Base-by-base conservation (phyloP, 2,113 vertebrate genomes). In the Erythrocercus mccallii region DNA sequence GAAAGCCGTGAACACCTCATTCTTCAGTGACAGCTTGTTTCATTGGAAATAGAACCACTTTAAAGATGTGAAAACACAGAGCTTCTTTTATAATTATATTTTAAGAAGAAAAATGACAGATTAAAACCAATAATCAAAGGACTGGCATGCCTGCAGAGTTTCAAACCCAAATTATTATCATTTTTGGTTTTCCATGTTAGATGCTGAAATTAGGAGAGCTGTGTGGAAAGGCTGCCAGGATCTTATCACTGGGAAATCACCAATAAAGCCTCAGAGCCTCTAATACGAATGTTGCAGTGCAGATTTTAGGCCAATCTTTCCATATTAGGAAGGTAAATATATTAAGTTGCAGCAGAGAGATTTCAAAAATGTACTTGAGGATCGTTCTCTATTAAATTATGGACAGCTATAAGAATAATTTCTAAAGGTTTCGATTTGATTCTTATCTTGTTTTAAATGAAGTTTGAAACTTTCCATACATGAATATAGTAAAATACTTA, bases 181-280 rank as follows among this genome's bases (percentile, higher is more conserved):
- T 68, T 93, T 95, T 66, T 84, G 27, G 22, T 61, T 68, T 88
- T 90, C 37, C 60, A 24, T 54, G 30, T 64, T 60, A 92, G 73
- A 86, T 62, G 60, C 47, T 84, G 91, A 96, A 88, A 90, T 77
- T 66, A 81, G 44, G 40, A 94, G 44, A 37, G 22, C 47, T 74
- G 28, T 24, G 33, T 42, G 56, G 79, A 95, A 95, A 83, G 60
- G 38, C 71, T 95, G 54, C 76, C 93, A 93, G 71, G 68, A 88
- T 60, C 31, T 92, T 92, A 93, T 95, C 90, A 74, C n/a, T 48
- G 38, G 18, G n/a, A 94, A 96, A 86, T 92, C 78, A 81, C 86
- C 51, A 85, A 54, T 56, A 61, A 92, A 86, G 47, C 30, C 82
- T 82, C 60, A 88, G 28, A 94, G 53, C 22, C 51, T 83, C 62